Evolutionary conservation across 2,797 vertebrate genomes (phyloP), one percentile per base, ranked within the genome.

Genomic region (Pseudochromis fuscus): DNA sequence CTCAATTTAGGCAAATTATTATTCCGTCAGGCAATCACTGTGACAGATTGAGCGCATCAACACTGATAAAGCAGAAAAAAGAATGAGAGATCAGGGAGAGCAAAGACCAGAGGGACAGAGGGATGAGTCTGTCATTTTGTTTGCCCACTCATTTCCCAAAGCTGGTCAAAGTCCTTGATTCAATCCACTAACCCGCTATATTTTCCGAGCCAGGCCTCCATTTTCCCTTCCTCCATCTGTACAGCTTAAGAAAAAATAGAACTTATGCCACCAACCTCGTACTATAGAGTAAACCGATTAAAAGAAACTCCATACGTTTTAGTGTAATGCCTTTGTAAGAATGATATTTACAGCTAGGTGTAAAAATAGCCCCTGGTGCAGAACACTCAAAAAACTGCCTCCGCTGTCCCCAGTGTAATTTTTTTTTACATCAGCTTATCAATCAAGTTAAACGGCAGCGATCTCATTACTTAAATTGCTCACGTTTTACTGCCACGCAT

Each of bases 1-100:
- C 77, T 88, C 84, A 88, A 82, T 92, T 93, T 91, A 86, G 85
- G 66, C 79, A 89, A 92, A 93, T 93, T 86, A 89, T 87, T 88
- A 85, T 77, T 73, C 72, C 52, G 75, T 82, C 77, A 80, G 72
- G 83, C 81, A 80, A 82, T 81, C 72, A 84, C 80, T 85, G 85
- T 85, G 88, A 91, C 90, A 93, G 90, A 92, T 86, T 88, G 89
- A 88, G 87, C 88, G 81, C 85, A 84, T 89, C 83, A 71, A 66
- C 75, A 62, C 80, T 71, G 81, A 89, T 84, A 78, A 85, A 70
- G 72, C 50, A 23, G 33, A 49, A 60, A 71, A 71, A 38, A 57
- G 33, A 58, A 66, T 4, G 7, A 61, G 63, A 75, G 75, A 70
- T 87, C 84, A 88, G 40, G 65, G 66, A 53, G 71, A 72, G 77